Conservation (phyloP, 2,888 invertebrate species). For the Platycnemis pennipes region DNA sequence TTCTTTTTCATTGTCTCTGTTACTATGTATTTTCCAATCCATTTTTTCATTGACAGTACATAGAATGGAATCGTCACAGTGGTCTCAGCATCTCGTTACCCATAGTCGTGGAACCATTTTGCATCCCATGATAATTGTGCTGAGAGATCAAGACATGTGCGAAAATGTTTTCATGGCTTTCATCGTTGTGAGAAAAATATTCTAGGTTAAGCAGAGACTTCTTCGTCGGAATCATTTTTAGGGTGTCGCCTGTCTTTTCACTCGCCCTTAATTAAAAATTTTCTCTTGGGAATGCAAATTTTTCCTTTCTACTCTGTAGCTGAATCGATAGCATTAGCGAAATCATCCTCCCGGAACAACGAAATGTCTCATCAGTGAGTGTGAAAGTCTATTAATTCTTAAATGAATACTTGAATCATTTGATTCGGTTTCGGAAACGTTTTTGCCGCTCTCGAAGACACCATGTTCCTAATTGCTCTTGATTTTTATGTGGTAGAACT, state of each 20-base stretch:
- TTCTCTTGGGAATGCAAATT: constrained; percentile 62
- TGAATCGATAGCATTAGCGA: constrained; percentile 3
- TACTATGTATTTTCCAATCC: too few species aligned
- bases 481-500: neutral
- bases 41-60: too few species aligned
- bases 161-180: neutral
- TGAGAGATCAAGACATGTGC: neutral
- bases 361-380: constrained; percentile 30
- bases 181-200: neutral
- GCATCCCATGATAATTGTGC: neutral
- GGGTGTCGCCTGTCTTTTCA: neutral
- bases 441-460: neutral
- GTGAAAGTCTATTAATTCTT: neutral
- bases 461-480: neutral
- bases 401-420: neutral
- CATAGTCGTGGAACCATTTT: neutral
- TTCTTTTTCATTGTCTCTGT: too few species aligned
- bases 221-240: neutral
- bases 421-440: neutral
- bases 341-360: constrained; percentile 50
- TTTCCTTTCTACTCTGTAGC: constrained; percentile 6
- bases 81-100: neutral
- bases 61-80: too few species aligned
- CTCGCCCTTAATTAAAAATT: constrained; percentile 37
- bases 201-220: neutral